phyloP scores from a whole-genome alignment of 2,888 invertebrate genomes.

The Protophormia terraenovae region DNA sequence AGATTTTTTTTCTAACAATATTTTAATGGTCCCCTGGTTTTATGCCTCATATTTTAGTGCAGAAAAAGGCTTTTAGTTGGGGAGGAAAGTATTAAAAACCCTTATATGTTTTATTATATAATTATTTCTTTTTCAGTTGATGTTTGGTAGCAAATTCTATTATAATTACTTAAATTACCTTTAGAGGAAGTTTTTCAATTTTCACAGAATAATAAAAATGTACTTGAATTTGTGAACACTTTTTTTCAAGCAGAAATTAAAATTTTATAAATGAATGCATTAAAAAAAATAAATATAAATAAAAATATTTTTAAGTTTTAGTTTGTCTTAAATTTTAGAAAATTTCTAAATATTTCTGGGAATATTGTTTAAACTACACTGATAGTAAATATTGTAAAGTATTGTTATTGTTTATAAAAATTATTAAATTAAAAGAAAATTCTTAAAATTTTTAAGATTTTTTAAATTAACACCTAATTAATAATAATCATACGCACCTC shows the following conservation, averaged over 20 bases:
- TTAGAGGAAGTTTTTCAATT: conserved; percentile 28
- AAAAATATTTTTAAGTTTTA: too few species aligned
- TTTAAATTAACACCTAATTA: too few species aligned
- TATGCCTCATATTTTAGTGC: not conserved
- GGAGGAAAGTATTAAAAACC: not conserved
- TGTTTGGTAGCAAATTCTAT: not conserved
- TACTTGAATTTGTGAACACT: conserved; percentile 44
- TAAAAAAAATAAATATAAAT: too few species aligned
- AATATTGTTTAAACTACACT: too few species aligned
- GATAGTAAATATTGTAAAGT: too few species aligned
- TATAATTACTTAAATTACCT: conserved; percentile 22
- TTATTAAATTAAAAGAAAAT: too few species aligned
- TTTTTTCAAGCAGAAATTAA: conserved; percentile 39
- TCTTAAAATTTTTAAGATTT: too few species aligned
- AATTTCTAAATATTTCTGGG: too few species aligned
- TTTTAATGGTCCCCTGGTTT: not conserved
- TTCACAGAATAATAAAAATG: not conserved
- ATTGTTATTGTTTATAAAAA: too few species aligned
- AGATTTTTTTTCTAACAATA: not conserved
- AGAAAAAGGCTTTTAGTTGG: not conserved
- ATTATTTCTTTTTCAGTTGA: too few species aligned
- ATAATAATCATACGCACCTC: not conserved
- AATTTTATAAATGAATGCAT: not conserved
- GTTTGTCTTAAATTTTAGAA: too few species aligned
- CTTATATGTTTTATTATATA: not conserved